Evolutionary conservation across 2,113 vertebrate genomes (phyloP), one percentile per base, ranked within the genome.

Genomic region (Xyrauchen texanus): DNA sequence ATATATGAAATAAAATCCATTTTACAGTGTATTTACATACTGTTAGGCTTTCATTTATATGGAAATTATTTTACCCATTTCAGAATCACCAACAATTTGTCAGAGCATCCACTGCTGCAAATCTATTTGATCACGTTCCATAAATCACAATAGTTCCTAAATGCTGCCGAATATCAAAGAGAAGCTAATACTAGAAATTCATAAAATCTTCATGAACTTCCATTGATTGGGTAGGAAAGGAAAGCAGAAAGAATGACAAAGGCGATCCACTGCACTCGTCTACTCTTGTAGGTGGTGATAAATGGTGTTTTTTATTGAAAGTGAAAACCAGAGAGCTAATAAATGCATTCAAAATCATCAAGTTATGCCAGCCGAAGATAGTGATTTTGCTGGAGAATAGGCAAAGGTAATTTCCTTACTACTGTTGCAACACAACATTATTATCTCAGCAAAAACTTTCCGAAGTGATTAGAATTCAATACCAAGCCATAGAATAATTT

Each of bases 401-500:
- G 21, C 21, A 68, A 9, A 12, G 8, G 73, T 12, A 53, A 57
- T 64, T 75, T 64, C 53, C 55, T 79, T 34, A 76, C 6, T 45
- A 51, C 65, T 5, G 4, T 52, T 42, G 21, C 60, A 21, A 68
- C n/a, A 58, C 15, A 75, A 51, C 71, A 46, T 61, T 15, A 60
- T 58, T 61, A 51, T 3, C 8, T 9, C 52, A 7, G 6, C 5
- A 6, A 67, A 80, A 3, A 60, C 82, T 16, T 68, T 21, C 5
- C 7, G 10, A 52, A 52, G 12, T 12, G 16, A 68, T 69, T 69
- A 58, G n/a, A 11, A 15, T n/a, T 7, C 12, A 15, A n/a, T 5
- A 15, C 13, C 12, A 16, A 49, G 45, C 9, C 9, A 16, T 10
- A 49, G 51, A 5, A 7, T 60, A 8, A 46, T 21, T 95, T 97